phyloP scores from a whole-genome alignment of 2,888 invertebrate genomes.

The Leptinotarsa rubiginosa region DNA sequence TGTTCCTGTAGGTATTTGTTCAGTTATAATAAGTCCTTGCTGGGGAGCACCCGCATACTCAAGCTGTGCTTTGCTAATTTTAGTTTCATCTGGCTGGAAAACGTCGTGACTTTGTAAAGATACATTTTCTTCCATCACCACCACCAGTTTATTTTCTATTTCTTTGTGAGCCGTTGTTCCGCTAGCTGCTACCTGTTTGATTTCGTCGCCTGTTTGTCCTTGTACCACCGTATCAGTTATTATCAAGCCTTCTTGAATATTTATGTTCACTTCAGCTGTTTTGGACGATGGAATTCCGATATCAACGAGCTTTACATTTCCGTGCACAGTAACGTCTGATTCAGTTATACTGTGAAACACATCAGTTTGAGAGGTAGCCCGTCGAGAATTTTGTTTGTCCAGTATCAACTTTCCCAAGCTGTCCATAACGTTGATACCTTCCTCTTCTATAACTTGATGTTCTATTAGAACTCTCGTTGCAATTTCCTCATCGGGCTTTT shows the following conservation, averaged over 20 bases:
- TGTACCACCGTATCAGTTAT: conserved; percentile 63
- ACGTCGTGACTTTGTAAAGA: conserved; percentile 60
- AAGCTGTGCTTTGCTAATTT: conserved; percentile 54
- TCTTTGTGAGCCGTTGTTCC: conserved; percentile 66
- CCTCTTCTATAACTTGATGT: conserved; percentile 42
- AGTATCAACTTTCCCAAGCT: conserved; percentile 56
- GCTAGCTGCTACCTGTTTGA: conserved; percentile 64
- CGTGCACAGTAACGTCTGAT: conserved; percentile 56
- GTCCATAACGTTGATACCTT: conserved; percentile 45
- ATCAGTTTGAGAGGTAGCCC: conserved; percentile 62
- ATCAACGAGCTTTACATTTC: conserved; percentile 47
- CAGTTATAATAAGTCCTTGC: conserved; percentile 68
- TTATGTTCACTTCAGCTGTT: conserved; percentile 57
- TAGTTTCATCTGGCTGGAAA: conserved; percentile 54
- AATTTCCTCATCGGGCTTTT: conserved; percentile 36
- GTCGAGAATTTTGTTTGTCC: conserved; percentile 50
- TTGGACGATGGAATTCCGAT: conserved; percentile 54
- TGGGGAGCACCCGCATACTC: conserved; percentile 50
- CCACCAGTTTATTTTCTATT: conserved; percentile 63
- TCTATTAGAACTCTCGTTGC: conserved; percentile 42
- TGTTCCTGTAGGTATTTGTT: conserved; percentile 67
- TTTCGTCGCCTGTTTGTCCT: conserved; percentile 63
- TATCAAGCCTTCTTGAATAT: conserved; percentile 61
- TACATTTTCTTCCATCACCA: conserved; percentile 64
- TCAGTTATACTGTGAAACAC: conserved; percentile 64